Percentiles rank a stretch among this genome's conserved stretches.
Conservation (phyloP, 1,140 invertebrate species). For the Parapsyche elsis region DNA sequence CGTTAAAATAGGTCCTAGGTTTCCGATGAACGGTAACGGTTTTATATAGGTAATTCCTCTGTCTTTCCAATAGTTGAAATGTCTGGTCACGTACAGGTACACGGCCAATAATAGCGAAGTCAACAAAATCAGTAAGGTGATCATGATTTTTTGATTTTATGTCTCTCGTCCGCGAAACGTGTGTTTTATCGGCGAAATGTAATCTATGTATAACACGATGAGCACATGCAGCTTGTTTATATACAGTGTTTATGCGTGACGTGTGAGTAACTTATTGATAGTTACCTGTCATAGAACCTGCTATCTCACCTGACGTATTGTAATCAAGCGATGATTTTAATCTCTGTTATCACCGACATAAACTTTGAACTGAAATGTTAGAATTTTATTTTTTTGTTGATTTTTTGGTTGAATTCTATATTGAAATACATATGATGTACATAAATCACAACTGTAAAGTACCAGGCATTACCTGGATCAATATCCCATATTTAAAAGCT, state of each 20-base stretch:
- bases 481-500: too few relatives aligned
- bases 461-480: too few relatives aligned
- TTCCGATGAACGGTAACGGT: constrained; percentile 60
- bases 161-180: too few relatives aligned
- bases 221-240: background rate
- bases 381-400: too few relatives aligned
- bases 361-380: too few relatives aligned
- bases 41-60: constrained; percentile 57
- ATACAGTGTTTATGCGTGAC: background rate
- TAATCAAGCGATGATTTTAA: too few relatives aligned
- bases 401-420: too few relatives aligned
- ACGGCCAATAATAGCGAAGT: constrained; percentile 11
- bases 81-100: constrained; percentile 60
- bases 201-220: background rate
- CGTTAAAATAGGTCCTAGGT: constrained; percentile 55
- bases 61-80: constrained; percentile 63
- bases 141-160: constrained; percentile 43
- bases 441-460: too few relatives aligned
- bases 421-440: too few relatives aligned
- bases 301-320: too few relatives aligned
- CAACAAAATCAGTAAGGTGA: constrained; percentile 40
- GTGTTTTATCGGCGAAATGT: background rate
- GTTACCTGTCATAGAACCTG: background rate
- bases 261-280: background rate
- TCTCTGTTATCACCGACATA: too few relatives aligned